These are phyloP conservation scores for Melinopterus prodromus DNA, from an alignment of 2,888 invertebrate species.

Conservation along the genomic window DNA sequence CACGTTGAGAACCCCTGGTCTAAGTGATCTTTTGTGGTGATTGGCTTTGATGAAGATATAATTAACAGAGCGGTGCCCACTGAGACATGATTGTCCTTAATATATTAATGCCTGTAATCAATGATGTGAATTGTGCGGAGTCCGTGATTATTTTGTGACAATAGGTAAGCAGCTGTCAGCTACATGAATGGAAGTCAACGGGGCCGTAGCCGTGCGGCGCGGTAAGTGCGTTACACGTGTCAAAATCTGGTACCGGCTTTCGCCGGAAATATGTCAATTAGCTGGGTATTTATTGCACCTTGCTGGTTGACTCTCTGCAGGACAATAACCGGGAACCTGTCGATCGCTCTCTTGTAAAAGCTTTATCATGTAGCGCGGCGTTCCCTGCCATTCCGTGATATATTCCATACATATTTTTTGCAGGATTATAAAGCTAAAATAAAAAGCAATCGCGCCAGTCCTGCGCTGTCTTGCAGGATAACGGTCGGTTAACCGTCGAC, in stretches of 20 bases:
- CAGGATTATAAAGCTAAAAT: neutral
- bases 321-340: neutral
- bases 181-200: constrained; percentile 54
- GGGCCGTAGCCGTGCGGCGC: constrained; percentile 43
- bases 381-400: neutral
- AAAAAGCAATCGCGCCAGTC: neutral
- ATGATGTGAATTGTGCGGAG: constrained; percentile 51
- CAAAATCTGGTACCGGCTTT: constrained; percentile 16
- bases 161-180: constrained; percentile 56
- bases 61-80: constrained; percentile 15
- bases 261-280: constrained; percentile 16
- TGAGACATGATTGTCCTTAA: constrained; percentile 25
- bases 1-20: too few species aligned
- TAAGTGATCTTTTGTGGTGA: neutral
- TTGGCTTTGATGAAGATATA: constrained; percentile 19
- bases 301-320: constrained; percentile 5
- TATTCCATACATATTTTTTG: neutral
- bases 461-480: neutral
- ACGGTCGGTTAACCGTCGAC: constrained; percentile 4
- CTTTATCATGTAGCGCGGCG: neutral
- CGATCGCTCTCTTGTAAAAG: neutral
- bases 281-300: constrained; percentile 19
- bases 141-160: constrained; percentile 56
- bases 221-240: constrained; percentile 11
- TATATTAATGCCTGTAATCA: constrained; percentile 46